Conservation (phyloP, 2,113 vertebrate genomes). For the Strix aluco region DNA sequence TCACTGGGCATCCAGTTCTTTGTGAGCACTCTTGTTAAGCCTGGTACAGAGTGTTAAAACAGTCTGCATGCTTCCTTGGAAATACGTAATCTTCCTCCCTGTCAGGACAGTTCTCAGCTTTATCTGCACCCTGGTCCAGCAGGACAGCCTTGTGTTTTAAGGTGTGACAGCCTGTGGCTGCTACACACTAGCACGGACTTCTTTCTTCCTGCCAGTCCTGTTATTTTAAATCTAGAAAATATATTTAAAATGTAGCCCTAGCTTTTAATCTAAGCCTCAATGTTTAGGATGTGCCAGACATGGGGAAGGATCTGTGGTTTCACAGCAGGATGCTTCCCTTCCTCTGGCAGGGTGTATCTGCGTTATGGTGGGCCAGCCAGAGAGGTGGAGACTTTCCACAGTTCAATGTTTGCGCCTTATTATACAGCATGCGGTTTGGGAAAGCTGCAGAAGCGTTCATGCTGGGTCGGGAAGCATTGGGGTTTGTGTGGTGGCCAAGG, state of each 20-base stretch:
- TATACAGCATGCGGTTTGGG: not conserved
- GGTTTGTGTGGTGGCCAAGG: not conserved
- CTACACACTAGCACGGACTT: not conserved
- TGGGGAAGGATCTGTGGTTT: conserved; percentile 45
- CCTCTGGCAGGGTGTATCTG: conserved; percentile 28
- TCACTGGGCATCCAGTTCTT: not conserved
- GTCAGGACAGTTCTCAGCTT: not conserved
- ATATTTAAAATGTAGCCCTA: conserved; percentile 32
- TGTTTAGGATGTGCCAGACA: conserved; percentile 15
- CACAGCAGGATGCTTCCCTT: conserved; percentile 47
- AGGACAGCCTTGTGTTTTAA: not conserved
- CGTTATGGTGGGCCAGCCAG: not conserved
- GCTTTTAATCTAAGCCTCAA: not conserved
- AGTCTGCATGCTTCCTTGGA: not conserved
- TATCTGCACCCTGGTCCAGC: not conserved
- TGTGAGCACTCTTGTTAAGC: not conserved
- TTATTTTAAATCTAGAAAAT: conserved; percentile 1
- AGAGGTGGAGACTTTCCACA: conserved; percentile 12
- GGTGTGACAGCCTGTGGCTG: not conserved
- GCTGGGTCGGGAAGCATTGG: not conserved
- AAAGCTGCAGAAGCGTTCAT: not conserved
- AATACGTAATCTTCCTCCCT: not conserved
- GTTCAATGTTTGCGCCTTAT: not conserved
- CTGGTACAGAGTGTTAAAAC: not conserved
- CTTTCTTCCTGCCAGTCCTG: not conserved